Evolutionary conservation across 2,113 vertebrate genomes (phyloP).

Genomic region (Neolamprologus ventralis): DNA sequence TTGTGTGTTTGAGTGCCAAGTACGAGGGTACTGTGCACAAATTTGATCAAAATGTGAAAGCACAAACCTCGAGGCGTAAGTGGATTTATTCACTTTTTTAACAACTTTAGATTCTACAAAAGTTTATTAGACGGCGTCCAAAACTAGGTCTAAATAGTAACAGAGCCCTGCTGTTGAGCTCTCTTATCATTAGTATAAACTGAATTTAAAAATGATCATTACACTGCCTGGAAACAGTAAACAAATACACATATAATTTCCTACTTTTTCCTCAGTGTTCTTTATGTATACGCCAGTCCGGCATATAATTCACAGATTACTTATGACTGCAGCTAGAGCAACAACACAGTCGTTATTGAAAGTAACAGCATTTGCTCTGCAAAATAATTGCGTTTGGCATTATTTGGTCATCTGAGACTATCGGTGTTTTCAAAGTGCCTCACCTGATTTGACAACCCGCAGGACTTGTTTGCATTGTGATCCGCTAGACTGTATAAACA

Average conservation of each 20-base stretch:
- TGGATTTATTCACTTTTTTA: not conserved
- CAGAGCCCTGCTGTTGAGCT: not conserved
- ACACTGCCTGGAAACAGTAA: not conserved
- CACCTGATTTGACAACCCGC: slow-evolving; percentile 33
- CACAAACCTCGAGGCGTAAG: not conserved
- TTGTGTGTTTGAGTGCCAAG: not conserved
- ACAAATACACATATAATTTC: not conserved
- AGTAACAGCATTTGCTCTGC: not conserved
- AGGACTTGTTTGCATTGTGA: not conserved
- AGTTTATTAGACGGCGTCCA: not conserved
- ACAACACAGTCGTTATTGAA: not conserved
- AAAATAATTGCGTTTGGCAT: not conserved
- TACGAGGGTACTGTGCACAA: not conserved
- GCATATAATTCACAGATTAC: not conserved
- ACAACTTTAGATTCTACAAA: not conserved
- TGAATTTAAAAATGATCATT: not conserved
- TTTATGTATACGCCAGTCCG: not conserved
- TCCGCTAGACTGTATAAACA: not conserved
- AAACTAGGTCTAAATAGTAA: not conserved
- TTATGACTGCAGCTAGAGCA: not conserved
- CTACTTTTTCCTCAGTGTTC: not conserved
- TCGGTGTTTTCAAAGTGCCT: not conserved
- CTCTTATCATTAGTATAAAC: not conserved
- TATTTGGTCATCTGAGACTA: not conserved
- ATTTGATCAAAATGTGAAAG: not conserved